Conservation (phyloP, 2,797 vertebrate genomes). For the Diplodus sargus region DNA sequence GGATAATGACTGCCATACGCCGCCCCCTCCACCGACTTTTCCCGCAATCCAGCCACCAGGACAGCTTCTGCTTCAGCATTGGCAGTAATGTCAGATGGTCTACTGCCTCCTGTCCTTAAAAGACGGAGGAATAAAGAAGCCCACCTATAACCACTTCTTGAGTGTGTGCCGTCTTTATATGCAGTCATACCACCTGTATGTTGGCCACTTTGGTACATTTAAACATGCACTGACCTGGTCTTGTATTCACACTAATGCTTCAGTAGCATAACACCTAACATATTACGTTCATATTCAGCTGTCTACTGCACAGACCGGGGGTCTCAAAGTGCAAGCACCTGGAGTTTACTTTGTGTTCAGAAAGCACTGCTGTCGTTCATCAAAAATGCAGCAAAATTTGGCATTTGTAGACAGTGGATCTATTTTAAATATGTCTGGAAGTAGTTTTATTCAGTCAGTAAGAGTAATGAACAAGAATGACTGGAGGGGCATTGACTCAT, state of each 20-base stretch:
- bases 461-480: too few relatives aligned
- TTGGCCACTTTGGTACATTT: background rate
- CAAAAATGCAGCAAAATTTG: too few relatives aligned
- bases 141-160: slow-evolving; percentile 33
- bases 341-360: too few relatives aligned
- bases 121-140: background rate
- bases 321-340: too few relatives aligned
- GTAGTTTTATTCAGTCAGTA: too few relatives aligned
- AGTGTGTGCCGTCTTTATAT: slow-evolving; percentile 62
- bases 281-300: background rate
- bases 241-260: background rate
- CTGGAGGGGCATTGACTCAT: too few relatives aligned
- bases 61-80: slow-evolving; percentile 53
- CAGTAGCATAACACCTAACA: background rate
- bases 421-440: too few relatives aligned
- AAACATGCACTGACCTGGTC: slow-evolving; percentile 1
- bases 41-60: slow-evolving; percentile 51
- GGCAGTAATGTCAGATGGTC: slow-evolving; percentile 60
- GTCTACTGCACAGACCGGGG: too few relatives aligned
- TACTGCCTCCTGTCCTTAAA: slow-evolving; percentile 12
- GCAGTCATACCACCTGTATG: slow-evolving; percentile 7
- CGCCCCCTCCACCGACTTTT: slow-evolving; percentile 69
- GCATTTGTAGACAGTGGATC: too few relatives aligned
- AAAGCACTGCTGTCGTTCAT: too few relatives aligned
- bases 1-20: slow-evolving; percentile 88